phyloP scores from a whole-genome alignment of 1,140 invertebrate genomes.

The Pygmarrhopalites habei region DNA sequence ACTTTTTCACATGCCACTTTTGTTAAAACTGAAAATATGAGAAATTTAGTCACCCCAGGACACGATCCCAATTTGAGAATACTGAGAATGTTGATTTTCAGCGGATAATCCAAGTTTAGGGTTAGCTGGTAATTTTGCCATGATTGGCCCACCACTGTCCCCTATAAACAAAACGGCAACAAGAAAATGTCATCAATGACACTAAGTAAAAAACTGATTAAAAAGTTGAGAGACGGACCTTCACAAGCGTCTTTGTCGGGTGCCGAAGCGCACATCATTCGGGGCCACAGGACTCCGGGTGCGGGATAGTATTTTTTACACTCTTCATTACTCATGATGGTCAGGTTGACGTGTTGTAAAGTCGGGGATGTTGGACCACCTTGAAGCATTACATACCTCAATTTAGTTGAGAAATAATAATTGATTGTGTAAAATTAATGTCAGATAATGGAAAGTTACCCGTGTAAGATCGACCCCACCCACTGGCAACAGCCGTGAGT shows the following conservation, averaged over 20 bases:
- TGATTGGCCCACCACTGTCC: neutral
- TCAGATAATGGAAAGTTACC: slow-evolving; percentile 9
- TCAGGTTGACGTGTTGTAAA: slow-evolving; percentile 24
- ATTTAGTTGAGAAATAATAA: neutral
- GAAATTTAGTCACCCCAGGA: too few species aligned
- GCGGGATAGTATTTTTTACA: slow-evolving; percentile 21
- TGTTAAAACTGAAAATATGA: too few species aligned
- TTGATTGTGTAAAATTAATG: neutral
- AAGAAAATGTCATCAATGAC: too few species aligned
- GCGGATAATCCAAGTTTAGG: too few species aligned
- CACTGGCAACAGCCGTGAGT: slow-evolving; percentile 19
- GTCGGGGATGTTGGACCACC: slow-evolving; percentile 13
- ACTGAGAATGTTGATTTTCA: too few species aligned
- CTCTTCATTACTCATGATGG: slow-evolving; percentile 24
- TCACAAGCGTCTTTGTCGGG: slow-evolving; percentile 28
- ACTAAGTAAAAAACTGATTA: too few species aligned
- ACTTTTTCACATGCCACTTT: too few species aligned
- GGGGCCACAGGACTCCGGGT: slow-evolving; percentile 11
- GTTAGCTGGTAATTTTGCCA: neutral
- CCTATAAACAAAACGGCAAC: too few species aligned
- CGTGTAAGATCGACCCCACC: slow-evolving; percentile 27
- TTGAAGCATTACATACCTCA: neutral
- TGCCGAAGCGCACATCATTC: slow-evolving; percentile 32
- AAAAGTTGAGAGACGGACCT: too few species aligned
- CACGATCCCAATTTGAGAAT: neutral